Base-by-base conservation (phyloP, 92 coral and sea anemone genomes). In the Palythoa grandiflora region DNA sequence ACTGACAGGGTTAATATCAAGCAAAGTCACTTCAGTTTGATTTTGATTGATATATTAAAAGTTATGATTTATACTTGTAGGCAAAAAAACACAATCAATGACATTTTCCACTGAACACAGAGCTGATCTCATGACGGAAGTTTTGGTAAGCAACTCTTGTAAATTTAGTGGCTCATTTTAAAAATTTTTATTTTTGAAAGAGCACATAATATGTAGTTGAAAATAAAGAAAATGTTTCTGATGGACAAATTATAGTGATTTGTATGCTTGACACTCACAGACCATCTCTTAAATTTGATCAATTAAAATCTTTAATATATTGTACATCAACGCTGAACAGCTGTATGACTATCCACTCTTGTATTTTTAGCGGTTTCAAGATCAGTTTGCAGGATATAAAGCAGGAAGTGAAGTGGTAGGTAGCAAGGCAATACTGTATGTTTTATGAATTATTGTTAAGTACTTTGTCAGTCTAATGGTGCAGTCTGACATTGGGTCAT, bases 91-190 rank as follows among this genome's bases (percentile, higher is more conserved):
- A 15, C 99, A 97, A 44, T 93, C 93, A 36, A 97, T 97, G 99
- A 97, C 99, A 60, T 97, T 97, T 88, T 97, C 99, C 48, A 97
- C 99, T 60, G 99, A 97, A 39, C 98, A 97, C 91, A 93, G 99
- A 89, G 97, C 96, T 20, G 99, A 97, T 79, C 92, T 97, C 16
- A 89, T 97, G 68, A 97, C 99, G 6, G 97, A 97, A 37, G 98
- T 98, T 52, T 90, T 97, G 89, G 99, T 97, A 84, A 91, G 95
- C 79, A 44, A 44, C 50, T 44, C 50, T 44, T 4, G 50, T 44
- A 44, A 44, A 44, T 44, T 44, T 2, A 44, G 50, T 3, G 50
- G 50, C 50, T 44, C 7, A 44, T 44, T 44, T 28, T 28, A 28
- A 44, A 44, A 44, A 8, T 44, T 44, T 44, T 44, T 3, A 44